Base-by-base conservation (phyloP, 2,113 vertebrate genomes). In the Bettongia penicillata region DNA sequence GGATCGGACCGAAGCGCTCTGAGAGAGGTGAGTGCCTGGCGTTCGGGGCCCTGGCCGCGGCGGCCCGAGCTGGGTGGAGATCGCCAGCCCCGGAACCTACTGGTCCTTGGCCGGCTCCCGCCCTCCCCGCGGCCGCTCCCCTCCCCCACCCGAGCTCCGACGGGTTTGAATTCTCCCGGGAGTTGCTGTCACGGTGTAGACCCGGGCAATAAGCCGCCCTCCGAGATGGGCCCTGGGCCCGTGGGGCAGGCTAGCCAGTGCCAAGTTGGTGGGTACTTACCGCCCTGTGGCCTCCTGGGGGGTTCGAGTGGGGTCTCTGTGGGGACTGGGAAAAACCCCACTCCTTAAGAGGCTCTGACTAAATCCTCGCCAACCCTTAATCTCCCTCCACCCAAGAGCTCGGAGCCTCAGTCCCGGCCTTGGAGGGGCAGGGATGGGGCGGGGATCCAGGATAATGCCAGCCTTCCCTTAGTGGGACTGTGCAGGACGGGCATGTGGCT, bases 91-190 rank as follows among this genome's bases (percentile, higher is more conserved):
- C 10, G 52, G 50, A 19, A 10, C 91, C 61, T 16, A 28, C 91
- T 89, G 55, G 91, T 92, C 47, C 48, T 8, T 9, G 25, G 50
- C 55, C 23, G 53, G 3, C 51, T 16, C 61, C 95, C 49, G 53
- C 92, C n/a, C 28, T 50, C 47, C 55, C 90, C 51, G 68, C n/a
- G 57, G 47, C 96, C 91, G 57, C 90, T 94, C 94, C 95, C 95
- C 92, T 94, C 96, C 96, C 96, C 96, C 96, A 91, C 55, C 25
- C 1, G 91, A 9, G 61, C 37, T 4, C 47, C 47, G 37, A 49
- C n/a, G 57, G 91, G 95, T 97, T 97, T 94, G 95, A 95, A 96
- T 96, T 96, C 95, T 95, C 97, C 96, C 92, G 92, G 95, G 97
- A 96, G 77, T 95, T 90, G 3, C 94, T 96, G 96, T 96, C 96